phyloP scores from a whole-genome alignment of 2,113 vertebrate genomes.

The Cyprinodon tularosa region DNA sequence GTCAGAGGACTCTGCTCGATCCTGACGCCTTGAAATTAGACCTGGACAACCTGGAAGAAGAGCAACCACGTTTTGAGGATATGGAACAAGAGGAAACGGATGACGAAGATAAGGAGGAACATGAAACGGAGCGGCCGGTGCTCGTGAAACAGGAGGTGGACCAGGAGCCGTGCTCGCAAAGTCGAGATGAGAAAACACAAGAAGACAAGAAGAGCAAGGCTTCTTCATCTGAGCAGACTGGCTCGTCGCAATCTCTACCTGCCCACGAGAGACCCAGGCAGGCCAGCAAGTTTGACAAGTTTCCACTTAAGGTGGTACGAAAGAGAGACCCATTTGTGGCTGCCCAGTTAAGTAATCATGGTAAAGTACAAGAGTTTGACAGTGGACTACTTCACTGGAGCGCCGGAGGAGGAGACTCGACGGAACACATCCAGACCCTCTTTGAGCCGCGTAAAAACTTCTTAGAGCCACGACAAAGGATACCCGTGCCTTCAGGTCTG shows the following conservation, averaged over 20 bases:
- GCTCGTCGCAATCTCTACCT: slow-evolving; percentile 30
- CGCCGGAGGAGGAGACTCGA: slow-evolving; percentile 96
- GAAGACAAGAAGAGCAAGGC: slow-evolving; percentile 60
- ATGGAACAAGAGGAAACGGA: slow-evolving; percentile 80
- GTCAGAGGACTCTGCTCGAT: slow-evolving; percentile 94
- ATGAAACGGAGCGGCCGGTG: slow-evolving; percentile 23
- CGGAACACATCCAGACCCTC: slow-evolving; percentile 98
- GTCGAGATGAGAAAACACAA: slow-evolving; percentile 57
- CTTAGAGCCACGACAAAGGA: slow-evolving; percentile 78
- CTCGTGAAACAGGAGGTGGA: slow-evolving; percentile 73
- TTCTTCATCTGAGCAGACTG: slow-evolving; percentile 49
- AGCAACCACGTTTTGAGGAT: slow-evolving; percentile 79
- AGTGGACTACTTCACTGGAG: slow-evolving; percentile 97
- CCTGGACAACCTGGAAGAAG: slow-evolving; percentile 75
- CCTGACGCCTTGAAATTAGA: slow-evolving; percentile 86
- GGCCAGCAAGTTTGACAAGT: slow-evolving; percentile 96
- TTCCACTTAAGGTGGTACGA: slow-evolving; percentile 92
- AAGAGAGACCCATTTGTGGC: slow-evolving; percentile 91
- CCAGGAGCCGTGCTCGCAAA: slow-evolving; percentile 46
- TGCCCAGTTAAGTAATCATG: slow-evolving; percentile 87
- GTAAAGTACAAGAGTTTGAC: slow-evolving; percentile 93
- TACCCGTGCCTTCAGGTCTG: slow-evolving; percentile 65
- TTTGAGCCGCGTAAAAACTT: slow-evolving; percentile 91
- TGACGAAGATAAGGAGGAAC: slow-evolving; percentile 80
- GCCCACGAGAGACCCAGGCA: slow-evolving; percentile 85